phyloP scores from a whole-genome alignment of 2,888 invertebrate species.

The Eledona agricola region DNA sequence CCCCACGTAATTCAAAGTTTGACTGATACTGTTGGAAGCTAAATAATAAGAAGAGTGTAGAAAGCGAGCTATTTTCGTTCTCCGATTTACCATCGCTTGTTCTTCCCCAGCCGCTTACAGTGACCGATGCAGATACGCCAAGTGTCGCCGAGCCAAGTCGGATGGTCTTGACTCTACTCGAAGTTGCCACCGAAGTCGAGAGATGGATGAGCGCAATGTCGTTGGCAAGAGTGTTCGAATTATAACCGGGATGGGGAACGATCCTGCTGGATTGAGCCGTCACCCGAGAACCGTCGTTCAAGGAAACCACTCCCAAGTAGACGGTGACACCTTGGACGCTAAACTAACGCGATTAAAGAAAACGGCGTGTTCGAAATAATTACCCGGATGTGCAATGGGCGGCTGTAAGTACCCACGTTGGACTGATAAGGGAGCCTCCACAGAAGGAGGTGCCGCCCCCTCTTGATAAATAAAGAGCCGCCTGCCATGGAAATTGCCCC shows the following conservation, averaged over 20 bases:
- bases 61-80: no score
- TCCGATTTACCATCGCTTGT: constrained; percentile 16
- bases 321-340: constrained; percentile 8
- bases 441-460: background rate
- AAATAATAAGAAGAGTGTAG: no score
- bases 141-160: constrained; percentile 8
- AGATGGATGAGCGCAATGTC: constrained; percentile 25
- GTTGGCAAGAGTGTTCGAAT: constrained; percentile 12
- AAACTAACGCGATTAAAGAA: no score
- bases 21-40: constrained; percentile 9
- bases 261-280: constrained; percentile 11
- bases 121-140: constrained; percentile 6
- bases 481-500: constrained; percentile 13
- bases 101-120: constrained; percentile 24
- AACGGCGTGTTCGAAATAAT: no score
- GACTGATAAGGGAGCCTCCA: constrained; percentile 3
- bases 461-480: background rate
- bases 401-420: constrained; percentile 6
- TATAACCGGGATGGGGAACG: constrained; percentile 13
- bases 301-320: constrained; percentile 4
- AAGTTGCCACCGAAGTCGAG: constrained; percentile 6
- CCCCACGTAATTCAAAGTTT: constrained; percentile 20
- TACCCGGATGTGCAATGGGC: constrained; percentile 1
- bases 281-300: constrained; percentile 1
- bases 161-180: constrained; percentile 4